These are phyloP conservation scores for Tillus elongatus DNA, from an alignment of 2,888 invertebrate species.

Conservation along the genomic window DNA sequence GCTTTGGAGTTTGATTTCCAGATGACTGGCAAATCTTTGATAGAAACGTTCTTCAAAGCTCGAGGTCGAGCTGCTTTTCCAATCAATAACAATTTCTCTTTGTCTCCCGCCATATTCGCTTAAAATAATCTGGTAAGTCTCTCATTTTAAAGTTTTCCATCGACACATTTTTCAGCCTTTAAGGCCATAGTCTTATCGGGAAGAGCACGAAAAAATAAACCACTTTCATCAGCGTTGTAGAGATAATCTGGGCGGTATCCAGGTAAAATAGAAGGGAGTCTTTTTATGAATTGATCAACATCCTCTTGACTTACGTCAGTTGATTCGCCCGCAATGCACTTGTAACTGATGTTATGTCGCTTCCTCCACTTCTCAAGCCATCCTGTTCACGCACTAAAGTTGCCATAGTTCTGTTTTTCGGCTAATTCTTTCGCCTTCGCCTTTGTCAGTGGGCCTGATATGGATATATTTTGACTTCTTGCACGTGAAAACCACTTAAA, in stretches of 20 bases:
- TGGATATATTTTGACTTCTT: too few relatives aligned
- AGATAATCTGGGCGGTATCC: slow-evolving; percentile 17
- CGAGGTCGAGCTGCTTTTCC: slow-evolving; percentile 15
- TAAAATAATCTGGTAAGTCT: slow-evolving; percentile 24
- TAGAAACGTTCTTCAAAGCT: too few relatives aligned
- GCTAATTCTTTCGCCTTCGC: too few relatives aligned
- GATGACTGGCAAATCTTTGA: slow-evolving; percentile 24
- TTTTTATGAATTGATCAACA: slow-evolving; percentile 18
- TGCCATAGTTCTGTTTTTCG: too few relatives aligned
- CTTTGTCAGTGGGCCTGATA: too few relatives aligned
- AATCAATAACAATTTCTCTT: slow-evolving; percentile 21
- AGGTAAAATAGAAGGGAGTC: slow-evolving; percentile 16
- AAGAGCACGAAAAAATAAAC: too few relatives aligned
- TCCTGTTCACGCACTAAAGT: too few relatives aligned
- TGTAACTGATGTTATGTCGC: too few relatives aligned
- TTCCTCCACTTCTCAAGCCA: too few relatives aligned
- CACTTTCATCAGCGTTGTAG: slow-evolving; percentile 25
- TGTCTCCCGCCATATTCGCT: slow-evolving; percentile 23
- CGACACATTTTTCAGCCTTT: too few relatives aligned
- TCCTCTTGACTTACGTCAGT: slow-evolving; percentile 21
- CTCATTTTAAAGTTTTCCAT: slow-evolving; percentile 26
- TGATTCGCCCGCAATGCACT: slow-evolving; percentile 20
- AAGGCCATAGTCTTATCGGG: too few relatives aligned
- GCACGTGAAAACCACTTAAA: too few relatives aligned
- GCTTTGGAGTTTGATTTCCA: slow-evolving; percentile 18